These are phyloP conservation scores for Drosophila sechellia DNA, from an alignment of 1,140 invertebrate species.

Conservation along the genomic window DNA sequence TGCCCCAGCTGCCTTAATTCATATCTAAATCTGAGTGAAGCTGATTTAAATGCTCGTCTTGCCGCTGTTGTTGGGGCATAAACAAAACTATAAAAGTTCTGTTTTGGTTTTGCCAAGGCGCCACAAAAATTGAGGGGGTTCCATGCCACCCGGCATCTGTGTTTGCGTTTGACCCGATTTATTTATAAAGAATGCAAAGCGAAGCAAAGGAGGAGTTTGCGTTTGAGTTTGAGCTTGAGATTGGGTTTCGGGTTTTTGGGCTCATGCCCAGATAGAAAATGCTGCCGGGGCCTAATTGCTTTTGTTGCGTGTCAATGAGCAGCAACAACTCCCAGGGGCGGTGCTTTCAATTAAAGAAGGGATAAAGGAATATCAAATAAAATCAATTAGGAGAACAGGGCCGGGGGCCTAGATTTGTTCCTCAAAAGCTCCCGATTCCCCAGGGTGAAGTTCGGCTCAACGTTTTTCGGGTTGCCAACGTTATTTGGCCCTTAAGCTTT, in stretches of 20 bases:
- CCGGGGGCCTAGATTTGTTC: neutral
- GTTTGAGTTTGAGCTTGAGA: neutral
- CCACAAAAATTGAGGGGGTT: constrained; percentile 53
- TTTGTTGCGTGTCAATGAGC: constrained; percentile 47
- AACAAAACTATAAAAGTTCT: constrained; percentile 75
- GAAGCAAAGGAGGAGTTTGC: neutral
- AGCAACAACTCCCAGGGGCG: constrained; percentile 1
- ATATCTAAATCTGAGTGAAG: constrained; percentile 35
- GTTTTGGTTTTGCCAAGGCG: constrained; percentile 53
- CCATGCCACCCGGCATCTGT: constrained; percentile 15
- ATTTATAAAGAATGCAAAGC: constrained; percentile 61
- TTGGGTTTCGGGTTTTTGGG: neutral
- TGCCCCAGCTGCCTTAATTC: constrained; percentile 30
- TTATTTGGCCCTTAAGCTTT: too few species aligned
- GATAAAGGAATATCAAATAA: constrained; percentile 21
- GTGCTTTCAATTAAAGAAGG: constrained; percentile 22
- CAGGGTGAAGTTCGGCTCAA: neutral
- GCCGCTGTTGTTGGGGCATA: constrained; percentile 63
- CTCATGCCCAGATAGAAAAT: constrained; percentile 25
- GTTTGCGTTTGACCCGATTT: constrained; percentile 60
- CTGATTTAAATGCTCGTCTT: constrained; percentile 36
- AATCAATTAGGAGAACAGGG: constrained; percentile 29
- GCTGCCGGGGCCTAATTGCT: constrained; percentile 36
- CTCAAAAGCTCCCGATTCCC: neutral
- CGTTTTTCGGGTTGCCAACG: neutral